Percentiles rank a stretch among this genome's conserved stretches.
phyloP scores from a whole-genome alignment of 2,113 vertebrate species.

The Odocoileus hemionus region DNA sequence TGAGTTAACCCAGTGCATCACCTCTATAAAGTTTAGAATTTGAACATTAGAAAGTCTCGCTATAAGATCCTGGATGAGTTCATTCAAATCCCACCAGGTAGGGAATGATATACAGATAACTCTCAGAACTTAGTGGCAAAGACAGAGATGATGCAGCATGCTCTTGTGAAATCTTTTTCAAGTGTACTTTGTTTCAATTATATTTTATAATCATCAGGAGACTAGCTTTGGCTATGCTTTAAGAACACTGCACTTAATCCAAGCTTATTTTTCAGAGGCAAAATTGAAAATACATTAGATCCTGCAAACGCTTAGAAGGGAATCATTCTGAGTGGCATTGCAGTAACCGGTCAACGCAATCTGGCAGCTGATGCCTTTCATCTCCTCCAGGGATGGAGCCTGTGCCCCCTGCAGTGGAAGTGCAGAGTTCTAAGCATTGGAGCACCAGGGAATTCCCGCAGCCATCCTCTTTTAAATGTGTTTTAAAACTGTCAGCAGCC shows the following conservation, averaged over 20 bases:
- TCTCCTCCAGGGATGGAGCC: neutral
- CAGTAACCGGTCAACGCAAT: neutral
- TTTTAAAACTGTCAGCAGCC: neutral
- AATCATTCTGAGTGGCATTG: neutral
- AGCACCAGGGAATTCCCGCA: neutral
- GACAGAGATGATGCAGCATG: neutral
- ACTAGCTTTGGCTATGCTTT: slow-evolving; percentile 9
- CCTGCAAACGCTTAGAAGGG: neutral
- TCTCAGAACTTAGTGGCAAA: slow-evolving; percentile 7
- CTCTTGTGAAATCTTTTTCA: neutral
- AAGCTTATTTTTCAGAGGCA: slow-evolving; percentile 32
- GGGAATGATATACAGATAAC: neutral
- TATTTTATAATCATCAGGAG: slow-evolving; percentile 33
- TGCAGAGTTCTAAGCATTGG: neutral
- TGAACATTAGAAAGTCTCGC: neutral
- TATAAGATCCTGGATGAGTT: neutral
- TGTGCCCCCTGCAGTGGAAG: neutral
- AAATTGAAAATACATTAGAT: slow-evolving; percentile 11
- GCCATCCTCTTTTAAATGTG: neutral
- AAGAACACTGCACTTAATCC: slow-evolving; percentile 13
- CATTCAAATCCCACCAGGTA: neutral
- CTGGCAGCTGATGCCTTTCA: neutral
- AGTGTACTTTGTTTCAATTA: slow-evolving; percentile 24
- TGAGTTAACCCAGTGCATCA: neutral
- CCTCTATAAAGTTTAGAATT: neutral